A percentile compares a stretch with the other conserved stretches of the same genome.
phyloP scores from a whole-genome alignment of 1,140 invertebrate species.

The Platyura marginata region DNA sequence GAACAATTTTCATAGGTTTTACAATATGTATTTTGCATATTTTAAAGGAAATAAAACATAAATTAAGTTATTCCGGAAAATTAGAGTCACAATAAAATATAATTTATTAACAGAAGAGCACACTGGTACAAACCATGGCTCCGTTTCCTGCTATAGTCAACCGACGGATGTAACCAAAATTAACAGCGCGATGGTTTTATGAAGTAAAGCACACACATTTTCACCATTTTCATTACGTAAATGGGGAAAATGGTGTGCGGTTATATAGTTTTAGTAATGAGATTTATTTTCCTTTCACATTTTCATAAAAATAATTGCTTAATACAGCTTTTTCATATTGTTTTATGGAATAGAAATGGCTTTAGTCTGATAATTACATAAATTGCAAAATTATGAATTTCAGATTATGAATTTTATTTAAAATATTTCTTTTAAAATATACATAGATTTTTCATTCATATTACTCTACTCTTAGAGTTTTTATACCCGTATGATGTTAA shows the following conservation, averaged over 20 bases:
- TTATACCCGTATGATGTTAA: no score
- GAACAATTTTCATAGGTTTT: no score
- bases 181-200: neutral
- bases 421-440: no score
- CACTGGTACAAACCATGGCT: neutral
- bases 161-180: neutral
- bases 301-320: neutral
- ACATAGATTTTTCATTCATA: no score
- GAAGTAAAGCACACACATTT: neutral
- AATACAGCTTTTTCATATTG: no score
- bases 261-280: no score
- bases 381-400: no score
- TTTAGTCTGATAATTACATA: no score
- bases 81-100: conserved; percentile 3
- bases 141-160: neutral
- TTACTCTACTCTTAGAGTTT: no score
- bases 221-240: neutral
- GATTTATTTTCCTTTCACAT: neutral
- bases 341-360: no score
- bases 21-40: conserved; percentile 1
- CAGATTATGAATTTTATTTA: no score
- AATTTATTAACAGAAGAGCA: conserved; percentile 1
- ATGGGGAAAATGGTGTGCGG: neutral
- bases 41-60: conserved; percentile 1
- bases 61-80: conserved; percentile 2